Percentiles rank a stretch among this genome's conserved stretches.
Evolutionary conservation across 2,797 vertebrate genomes (phyloP).

Genomic region (Sylvia borin): DNA sequence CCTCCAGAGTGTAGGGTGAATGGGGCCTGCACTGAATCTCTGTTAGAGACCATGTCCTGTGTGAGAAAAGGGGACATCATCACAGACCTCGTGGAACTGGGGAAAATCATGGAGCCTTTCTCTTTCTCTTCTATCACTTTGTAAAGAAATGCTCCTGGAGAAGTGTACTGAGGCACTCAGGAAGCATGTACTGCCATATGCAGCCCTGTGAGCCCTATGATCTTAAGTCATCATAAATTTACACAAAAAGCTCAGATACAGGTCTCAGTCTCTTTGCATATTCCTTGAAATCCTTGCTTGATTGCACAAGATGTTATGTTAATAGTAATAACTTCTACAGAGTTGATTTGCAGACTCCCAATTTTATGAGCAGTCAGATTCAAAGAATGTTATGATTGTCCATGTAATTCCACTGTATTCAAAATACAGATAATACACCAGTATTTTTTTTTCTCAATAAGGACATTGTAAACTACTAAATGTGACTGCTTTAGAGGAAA

Average conservation of each 20-base stretch:
- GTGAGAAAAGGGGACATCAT: background rate
- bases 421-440: background rate
- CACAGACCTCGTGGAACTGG: background rate
- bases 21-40: background rate
- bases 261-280: background rate
- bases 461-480: background rate
- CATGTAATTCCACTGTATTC: background rate
- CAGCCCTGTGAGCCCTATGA: background rate
- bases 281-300: background rate
- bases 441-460: background rate
- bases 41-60: fast-evolving
- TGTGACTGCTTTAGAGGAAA: background rate
- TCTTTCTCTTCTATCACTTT: background rate
- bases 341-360: background rate
- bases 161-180: background rate
- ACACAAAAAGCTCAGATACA: background rate
- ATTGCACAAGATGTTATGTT: background rate
- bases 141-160: background rate
- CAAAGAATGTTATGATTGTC: background rate
- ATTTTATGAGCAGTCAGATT: background rate
- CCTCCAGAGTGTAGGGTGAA: background rate
- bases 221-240: background rate
- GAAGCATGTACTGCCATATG: background rate
- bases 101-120: background rate
- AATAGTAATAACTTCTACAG: background rate